A percentile compares a stretch with the other conserved stretches of the same genome.
Conservation (phyloP, 2,113 vertebrate genomes). For the Mola mola region DNA sequence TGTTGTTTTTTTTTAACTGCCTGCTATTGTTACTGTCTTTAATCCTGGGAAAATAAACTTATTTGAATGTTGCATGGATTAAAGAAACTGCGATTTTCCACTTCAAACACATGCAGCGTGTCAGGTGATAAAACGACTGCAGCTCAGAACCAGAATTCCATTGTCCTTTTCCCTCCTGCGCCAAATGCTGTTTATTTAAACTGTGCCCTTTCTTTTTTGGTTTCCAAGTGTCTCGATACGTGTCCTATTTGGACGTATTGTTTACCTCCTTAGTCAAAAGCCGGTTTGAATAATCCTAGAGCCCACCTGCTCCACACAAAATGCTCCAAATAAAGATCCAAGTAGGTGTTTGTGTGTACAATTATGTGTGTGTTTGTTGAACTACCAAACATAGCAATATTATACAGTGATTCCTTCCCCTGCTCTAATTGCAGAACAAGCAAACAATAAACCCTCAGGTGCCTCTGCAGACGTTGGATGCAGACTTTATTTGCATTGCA, state of each 20-base stretch:
- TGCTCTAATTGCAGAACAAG: slow-evolving; percentile 56
- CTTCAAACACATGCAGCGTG: slow-evolving; percentile 75
- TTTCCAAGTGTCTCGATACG: slow-evolving; percentile 43
- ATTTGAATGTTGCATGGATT: slow-evolving; percentile 80
- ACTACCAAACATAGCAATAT: slow-evolving; percentile 25
- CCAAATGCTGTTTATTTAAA: slow-evolving; percentile 70
- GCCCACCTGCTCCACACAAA: slow-evolving; percentile 56
- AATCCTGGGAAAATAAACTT: slow-evolving; percentile 78
- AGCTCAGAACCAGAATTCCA: slow-evolving; percentile 57
- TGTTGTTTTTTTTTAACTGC: slow-evolving; percentile 77
- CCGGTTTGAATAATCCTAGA: slow-evolving; percentile 67
- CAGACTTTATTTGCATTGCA: slow-evolving; percentile 59
- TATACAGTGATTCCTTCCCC: slow-evolving; percentile 31
- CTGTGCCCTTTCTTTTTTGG: slow-evolving; percentile 41
- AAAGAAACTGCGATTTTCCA: slow-evolving; percentile 75
- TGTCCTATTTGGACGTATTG: slow-evolving; percentile 46
- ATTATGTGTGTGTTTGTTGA: slow-evolving; percentile 18
- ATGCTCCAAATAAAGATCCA: slow-evolving; percentile 19
- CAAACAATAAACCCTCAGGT: slow-evolving; percentile 54
- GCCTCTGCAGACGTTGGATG: slow-evolving; percentile 49
- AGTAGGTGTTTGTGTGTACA: slow-evolving; percentile 15
- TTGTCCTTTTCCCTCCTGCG: slow-evolving; percentile 64
- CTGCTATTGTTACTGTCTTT: slow-evolving; percentile 78
- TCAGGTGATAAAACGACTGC: slow-evolving; percentile 72
- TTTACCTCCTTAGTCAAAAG: slow-evolving; percentile 63